These are phyloP conservation scores for Thunnus albacares DNA, from an alignment of 2,797 vertebrate genomes.

Conservation along the genomic window DNA sequence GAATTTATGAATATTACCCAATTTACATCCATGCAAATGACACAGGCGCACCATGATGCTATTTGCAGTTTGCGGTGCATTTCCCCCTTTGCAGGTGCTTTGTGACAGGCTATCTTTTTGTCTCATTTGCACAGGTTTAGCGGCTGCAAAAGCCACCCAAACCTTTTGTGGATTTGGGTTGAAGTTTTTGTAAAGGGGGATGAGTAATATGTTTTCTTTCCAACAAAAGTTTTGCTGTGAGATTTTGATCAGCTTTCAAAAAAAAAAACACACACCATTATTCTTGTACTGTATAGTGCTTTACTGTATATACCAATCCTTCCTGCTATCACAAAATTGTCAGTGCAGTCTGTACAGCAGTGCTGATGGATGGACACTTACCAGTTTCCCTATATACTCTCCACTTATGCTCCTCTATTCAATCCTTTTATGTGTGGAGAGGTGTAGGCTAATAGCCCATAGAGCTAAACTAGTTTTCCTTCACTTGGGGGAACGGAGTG, in stretches of 20 bases:
- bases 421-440: conserved; percentile 57
- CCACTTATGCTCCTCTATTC: conserved; percentile 47
- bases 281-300: conserved; percentile 1
- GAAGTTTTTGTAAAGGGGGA: background rate
- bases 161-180: too few relatives aligned
- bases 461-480: conserved; percentile 64
- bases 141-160: too few relatives aligned
- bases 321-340: conserved; percentile 27
- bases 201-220: background rate
- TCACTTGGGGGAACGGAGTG: conserved; percentile 31
- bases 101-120: too few relatives aligned
- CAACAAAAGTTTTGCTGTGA: conserved; percentile 21
- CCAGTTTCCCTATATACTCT: conserved; percentile 43
- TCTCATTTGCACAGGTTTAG: too few relatives aligned
- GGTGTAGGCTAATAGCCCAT: conserved; percentile 62
- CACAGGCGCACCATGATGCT: too few relatives aligned
- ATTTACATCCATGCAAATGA: too few relatives aligned
- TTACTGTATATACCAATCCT: conserved; percentile 7
- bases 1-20: too few relatives aligned
- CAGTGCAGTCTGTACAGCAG: conserved; percentile 14
- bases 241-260: conserved; percentile 12
- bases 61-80: too few relatives aligned
- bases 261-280: conserved; percentile 10
- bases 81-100: too few relatives aligned
- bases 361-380: conserved; percentile 64